Conservation (phyloP, 53 echinoderm and acorn worm genomes). For the Hippasteria phrygiana region DNA sequence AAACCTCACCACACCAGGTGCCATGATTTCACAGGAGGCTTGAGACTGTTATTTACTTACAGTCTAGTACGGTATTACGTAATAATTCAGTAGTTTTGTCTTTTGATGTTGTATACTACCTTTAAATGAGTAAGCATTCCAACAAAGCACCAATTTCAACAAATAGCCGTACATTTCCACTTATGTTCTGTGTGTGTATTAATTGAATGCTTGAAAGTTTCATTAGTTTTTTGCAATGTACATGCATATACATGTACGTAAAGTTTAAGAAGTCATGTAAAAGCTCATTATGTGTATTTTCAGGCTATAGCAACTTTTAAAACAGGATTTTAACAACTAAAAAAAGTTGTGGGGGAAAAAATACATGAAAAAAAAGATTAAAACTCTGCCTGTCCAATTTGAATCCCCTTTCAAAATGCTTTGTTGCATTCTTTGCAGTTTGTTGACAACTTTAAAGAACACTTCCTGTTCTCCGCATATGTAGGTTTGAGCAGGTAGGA, state of each 20-base stretch:
- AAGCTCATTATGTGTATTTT: neutral
- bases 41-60: no score
- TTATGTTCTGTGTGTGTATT: neutral
- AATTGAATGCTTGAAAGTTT: no score
- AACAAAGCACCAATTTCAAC: neutral
- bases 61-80: no score
- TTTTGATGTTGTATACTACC: no score
- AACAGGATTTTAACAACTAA: neutral
- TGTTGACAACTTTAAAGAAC: neutral
- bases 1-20: no score
- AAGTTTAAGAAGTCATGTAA: neutral
- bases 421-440: conserved; percentile 59
- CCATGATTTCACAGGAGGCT: no score
- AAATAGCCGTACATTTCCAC: neutral
- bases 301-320: neutral
- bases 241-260: neutral
- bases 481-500: conserved; percentile 13
- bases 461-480: conserved; percentile 2
- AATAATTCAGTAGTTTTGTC: no score
- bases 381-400: neutral
- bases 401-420: neutral
- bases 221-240: neutral
- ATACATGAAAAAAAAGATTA: neutral
- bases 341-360: neutral
- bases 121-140: no score